Percentiles rank a stretch among this genome's conserved stretches.
phyloP scores from a whole-genome alignment of 1,140 invertebrate species.

The Epicauta chinensis region DNA sequence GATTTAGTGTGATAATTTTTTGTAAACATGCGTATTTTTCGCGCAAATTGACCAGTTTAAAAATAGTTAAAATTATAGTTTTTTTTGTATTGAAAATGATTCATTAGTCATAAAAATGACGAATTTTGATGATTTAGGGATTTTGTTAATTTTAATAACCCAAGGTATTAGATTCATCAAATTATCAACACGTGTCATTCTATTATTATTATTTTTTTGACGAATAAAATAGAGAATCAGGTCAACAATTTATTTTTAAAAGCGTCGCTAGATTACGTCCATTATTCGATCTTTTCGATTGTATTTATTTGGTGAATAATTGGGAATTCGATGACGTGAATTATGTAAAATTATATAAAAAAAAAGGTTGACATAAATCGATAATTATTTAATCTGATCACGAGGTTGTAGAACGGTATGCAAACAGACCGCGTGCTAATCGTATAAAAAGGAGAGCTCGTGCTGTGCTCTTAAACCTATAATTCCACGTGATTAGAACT shows the following conservation, averaged over 20 bases:
- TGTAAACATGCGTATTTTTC: not conserved
- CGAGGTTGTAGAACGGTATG: conserved; percentile 6
- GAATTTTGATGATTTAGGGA: not conserved
- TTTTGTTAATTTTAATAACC: not conserved
- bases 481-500: conserved; percentile 2
- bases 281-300: too few species aligned
- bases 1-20: too few species aligned
- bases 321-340: not conserved
- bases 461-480: not conserved
- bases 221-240: too few species aligned
- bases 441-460: conserved; percentile 2
- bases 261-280: too few species aligned
- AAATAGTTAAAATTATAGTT: too few species aligned
- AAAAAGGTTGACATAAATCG: not conserved
- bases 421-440: conserved; percentile 1
- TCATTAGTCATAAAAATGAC: not conserved
- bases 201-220: too few species aligned
- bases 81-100: not conserved
- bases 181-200: too few species aligned
- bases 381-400: conserved; percentile 9
- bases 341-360: conserved; percentile 9
- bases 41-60: too few species aligned
- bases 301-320: not conserved
- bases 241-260: too few species aligned
- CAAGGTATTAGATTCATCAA: not conserved